phyloP scores from a whole-genome alignment of 2,888 invertebrate genomes.

The Apamea crenata region DNA sequence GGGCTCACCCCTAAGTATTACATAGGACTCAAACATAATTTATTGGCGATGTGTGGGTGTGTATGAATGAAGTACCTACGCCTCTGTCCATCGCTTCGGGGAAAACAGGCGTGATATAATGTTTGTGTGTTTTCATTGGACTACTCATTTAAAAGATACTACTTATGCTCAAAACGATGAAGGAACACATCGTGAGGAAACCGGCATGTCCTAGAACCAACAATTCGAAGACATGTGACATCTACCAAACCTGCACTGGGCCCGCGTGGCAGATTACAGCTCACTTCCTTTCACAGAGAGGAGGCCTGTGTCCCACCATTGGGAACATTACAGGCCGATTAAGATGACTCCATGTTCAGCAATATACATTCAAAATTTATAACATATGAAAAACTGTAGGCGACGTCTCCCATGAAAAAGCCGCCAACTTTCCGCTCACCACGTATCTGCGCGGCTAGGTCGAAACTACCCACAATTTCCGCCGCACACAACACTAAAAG shows the following conservation, averaged over 20 bases:
- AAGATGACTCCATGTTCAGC: background rate
- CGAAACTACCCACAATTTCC: constrained; percentile 25
- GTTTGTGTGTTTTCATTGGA: background rate
- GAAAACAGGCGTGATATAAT: background rate
- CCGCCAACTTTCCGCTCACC: background rate
- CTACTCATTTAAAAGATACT: background rate
- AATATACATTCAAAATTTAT: background rate
- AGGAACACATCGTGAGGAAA: background rate
- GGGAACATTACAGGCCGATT: background rate
- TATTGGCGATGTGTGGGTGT: background rate
- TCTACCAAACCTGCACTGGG: background rate
- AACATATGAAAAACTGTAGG: constrained; percentile 8
- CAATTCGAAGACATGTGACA: background rate
- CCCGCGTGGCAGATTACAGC: background rate
- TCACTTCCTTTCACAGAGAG: background rate
- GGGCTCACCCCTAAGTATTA: background rate
- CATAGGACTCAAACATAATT: background rate
- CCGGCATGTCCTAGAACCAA: background rate
- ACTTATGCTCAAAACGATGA: background rate
- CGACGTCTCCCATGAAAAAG: background rate
- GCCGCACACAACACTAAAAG: constrained; percentile 44
- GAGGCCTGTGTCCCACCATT: background rate
- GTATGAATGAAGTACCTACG: background rate
- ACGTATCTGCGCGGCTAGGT: background rate
- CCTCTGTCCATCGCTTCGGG: no score